These are phyloP conservation scores for Sisor rabdophorus DNA, from an alignment of 2,113 vertebrate genomes.

Conservation along the genomic window DNA sequence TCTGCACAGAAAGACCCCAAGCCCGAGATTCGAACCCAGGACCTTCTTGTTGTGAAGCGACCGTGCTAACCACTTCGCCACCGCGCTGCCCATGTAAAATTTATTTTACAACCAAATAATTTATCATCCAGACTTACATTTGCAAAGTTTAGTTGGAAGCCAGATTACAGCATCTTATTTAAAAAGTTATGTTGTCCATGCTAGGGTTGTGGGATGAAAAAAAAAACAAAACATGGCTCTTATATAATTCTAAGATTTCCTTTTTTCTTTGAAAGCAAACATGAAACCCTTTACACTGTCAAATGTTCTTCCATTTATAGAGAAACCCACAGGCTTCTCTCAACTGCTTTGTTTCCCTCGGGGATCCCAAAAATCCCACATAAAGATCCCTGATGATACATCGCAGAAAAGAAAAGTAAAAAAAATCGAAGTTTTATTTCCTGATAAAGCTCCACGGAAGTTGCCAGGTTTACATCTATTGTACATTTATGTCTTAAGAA, in stretches of 20 bases:
- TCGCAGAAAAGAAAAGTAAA: background rate
- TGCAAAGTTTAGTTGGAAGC: too few relatives aligned
- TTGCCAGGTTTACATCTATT: background rate
- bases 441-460: background rate
- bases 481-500: background rate
- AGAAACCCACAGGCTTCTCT: background rate
- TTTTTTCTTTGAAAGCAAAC: background rate
- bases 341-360: background rate
- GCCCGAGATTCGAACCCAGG: too few relatives aligned
- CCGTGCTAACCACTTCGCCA: too few relatives aligned
- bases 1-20: too few relatives aligned
- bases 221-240: conserved; percentile 32
- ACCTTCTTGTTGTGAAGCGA: too few relatives aligned
- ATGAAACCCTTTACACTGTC: background rate
- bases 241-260: background rate
- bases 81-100: too few relatives aligned
- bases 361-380: too few relatives aligned
- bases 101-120: too few relatives aligned
- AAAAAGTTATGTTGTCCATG: too few relatives aligned
- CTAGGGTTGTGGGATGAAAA: conserved; percentile 20
- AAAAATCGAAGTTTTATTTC: background rate
- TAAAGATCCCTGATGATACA: background rate
- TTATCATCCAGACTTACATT: too few relatives aligned
- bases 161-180: too few relatives aligned
- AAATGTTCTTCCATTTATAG: background rate